Conservation (phyloP, 2,888 invertebrate species). For the Stenoptilia bipunctidactyla region DNA sequence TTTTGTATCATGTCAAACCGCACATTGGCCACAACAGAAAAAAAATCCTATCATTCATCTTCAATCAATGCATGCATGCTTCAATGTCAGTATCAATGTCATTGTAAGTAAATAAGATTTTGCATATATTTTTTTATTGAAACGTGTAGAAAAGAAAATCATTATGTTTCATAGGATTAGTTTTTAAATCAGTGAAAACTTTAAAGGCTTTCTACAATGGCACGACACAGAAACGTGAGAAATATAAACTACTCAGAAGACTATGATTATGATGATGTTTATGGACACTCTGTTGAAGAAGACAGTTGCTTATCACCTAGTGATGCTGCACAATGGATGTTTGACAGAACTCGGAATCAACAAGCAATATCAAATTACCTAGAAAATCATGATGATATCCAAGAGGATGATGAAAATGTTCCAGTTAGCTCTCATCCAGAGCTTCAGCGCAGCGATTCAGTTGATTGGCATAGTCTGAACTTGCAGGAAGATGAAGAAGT, state of each 20-base stretch:
- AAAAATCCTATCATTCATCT: too few species aligned
- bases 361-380: conserved; percentile 83
- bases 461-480: conserved; percentile 56
- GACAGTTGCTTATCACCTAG: conserved; percentile 92
- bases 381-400: conserved; percentile 80
- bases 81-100: too few species aligned
- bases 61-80: too few species aligned
- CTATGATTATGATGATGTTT: conserved; percentile 92
- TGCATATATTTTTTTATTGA: too few species aligned
- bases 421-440: conserved; percentile 25
- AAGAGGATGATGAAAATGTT: conserved; percentile 73
- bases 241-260: conserved; percentile 90
- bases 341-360: conserved; percentile 81
- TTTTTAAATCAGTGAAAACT: too few species aligned
- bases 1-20: too few species aligned
- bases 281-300: conserved; percentile 95
- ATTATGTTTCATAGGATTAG: too few species aligned
- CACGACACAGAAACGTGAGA: conserved; percentile 88
- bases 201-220: too few species aligned
- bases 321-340: conserved; percentile 87
- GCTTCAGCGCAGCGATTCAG: conserved; percentile 50
- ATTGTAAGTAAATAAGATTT: too few species aligned
- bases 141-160: too few species aligned
- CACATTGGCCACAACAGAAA: too few species aligned
- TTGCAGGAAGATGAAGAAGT: conserved; percentile 79